These are phyloP conservation scores for Ramazzottius varieornatus DNA, from an alignment of 2,888 invertebrate species.

Conservation along the genomic window DNA sequence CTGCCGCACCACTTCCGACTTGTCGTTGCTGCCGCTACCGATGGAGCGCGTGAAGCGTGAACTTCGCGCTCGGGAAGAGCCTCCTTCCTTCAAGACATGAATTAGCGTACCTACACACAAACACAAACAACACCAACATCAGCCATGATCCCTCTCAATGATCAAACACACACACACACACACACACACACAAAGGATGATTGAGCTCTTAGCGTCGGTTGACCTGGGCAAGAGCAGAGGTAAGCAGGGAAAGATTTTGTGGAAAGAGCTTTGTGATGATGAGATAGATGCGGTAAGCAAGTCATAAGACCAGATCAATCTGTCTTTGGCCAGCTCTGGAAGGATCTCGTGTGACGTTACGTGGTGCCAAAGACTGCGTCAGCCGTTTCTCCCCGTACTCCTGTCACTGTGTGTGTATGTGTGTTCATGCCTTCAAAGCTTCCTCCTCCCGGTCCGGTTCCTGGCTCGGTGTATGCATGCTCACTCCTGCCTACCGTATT, in stretches of 20 bases:
- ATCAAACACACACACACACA: conserved; percentile 7
- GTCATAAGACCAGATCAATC: not conserved
- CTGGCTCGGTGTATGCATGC: no score
- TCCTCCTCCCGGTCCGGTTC: not conserved
- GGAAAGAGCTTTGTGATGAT: no score
- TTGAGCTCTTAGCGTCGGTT: no score
- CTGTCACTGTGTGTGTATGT: not conserved
- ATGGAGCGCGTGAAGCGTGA: conserved; percentile 4
- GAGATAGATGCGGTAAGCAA: not conserved
- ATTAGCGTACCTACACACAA: not conserved
- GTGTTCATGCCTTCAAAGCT: not conserved
- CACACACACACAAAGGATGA: conserved; percentile 6
- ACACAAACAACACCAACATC: no score
- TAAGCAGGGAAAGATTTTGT: no score
- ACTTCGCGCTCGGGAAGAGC: not conserved
- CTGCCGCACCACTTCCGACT: conserved; percentile 38
- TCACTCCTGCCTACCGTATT: no score
- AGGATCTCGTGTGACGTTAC: no score
- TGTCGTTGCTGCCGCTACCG: not conserved
- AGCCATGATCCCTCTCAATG: no score
- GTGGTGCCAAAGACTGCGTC: no score
- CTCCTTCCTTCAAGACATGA: not conserved
- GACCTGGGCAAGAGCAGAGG: no score
- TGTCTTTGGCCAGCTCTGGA: not conserved
- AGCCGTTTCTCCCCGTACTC: not conserved